Conservation (phyloP, 2,113 vertebrate genomes). For the Charina bottae region DNA sequence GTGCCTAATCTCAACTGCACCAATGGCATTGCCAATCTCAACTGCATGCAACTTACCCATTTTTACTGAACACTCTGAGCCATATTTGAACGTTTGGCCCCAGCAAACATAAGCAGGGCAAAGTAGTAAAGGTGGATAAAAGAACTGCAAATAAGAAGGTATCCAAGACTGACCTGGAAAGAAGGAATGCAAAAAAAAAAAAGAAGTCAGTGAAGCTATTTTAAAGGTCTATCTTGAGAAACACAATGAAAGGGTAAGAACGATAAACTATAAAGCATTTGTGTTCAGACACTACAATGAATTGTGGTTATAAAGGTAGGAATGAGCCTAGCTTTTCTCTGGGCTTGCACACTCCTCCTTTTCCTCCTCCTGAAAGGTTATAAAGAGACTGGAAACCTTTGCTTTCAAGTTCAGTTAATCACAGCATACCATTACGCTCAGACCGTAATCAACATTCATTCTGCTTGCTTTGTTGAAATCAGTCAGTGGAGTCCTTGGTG, state of each 20-base stretch:
- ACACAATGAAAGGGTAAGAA: neutral
- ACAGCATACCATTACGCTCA: neutral
- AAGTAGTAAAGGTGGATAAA: conserved; percentile 88
- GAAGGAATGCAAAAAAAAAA: conserved; percentile 18
- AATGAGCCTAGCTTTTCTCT: neutral
- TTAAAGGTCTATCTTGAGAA: neutral
- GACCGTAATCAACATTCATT: neutral
- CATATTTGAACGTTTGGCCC: conserved; percentile 93
- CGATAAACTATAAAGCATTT: neutral
- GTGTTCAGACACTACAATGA: neutral
- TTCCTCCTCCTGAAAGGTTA: neutral
- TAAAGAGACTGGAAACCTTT: neutral
- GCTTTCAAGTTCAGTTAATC: neutral
- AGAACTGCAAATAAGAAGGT: conserved; percentile 92
- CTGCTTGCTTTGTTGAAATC: neutral
- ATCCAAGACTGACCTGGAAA: conserved; percentile 85
- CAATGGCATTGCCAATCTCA: neutral
- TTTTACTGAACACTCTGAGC: conserved; percentile 94
- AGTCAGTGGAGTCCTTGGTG: no score
- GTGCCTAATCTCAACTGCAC: neutral
- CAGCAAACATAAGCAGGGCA: conserved; percentile 91
- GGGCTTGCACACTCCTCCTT: neutral
- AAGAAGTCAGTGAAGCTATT: conserved; percentile 11
- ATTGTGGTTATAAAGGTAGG: neutral
- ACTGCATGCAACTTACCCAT: conserved; percentile 80